Base-by-base conservation (phyloP, 2,797 vertebrate genomes). In the Caiman crocodilus region DNA sequence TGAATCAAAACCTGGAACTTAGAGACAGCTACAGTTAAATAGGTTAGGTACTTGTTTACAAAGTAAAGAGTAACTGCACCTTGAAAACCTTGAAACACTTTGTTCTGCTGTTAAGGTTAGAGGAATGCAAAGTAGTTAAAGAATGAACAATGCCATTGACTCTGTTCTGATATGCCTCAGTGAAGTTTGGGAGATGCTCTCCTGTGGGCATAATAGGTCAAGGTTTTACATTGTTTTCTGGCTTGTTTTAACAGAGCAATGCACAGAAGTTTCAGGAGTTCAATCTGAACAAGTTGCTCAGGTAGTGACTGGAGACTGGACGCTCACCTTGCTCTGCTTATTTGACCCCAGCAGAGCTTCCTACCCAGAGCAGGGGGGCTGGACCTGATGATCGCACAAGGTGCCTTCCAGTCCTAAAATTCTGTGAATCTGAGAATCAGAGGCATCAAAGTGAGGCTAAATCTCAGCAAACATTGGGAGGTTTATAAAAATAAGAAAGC, bases 1-100 rank as follows among this genome's bases (percentile, higher is more conserved):
- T 96, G 85, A 95, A 94, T 88, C 78, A 94, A 85, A 95, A 94
- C 82, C 0, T 32, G 85, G 76, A 76, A 90, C 77, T 93, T 91
- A 90, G 87, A 93, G 94, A 93, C 35, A 94, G 76, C 79, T 92
- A 81, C 18, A 80, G 79, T 18, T 84, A 76, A 93, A 78, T 87
- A 93, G 92, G 63, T 92, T 77, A 74, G 65, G 61, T 35, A 84
- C 71, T 83, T 89, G 80, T 93, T 97, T 92, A 94, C 90, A 93
- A 93, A 93, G 77, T 58, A 85, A 80, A 92, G 89, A 79, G 23
- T 76, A 94, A 90, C 65, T 35, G n/a, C 78, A 57, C 64, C 93
- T 83, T 92, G 88, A 80, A 77, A 95, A 92, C 76, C 50, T 69
- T 84, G 58, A 78, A 85, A 61, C 79, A 78, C 23, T 76, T 86